Evolutionary conservation across 1,140 invertebrate genomes (phyloP), one percentile per base, ranked within the genome.

Genomic region (Ceratina calcarata): DNA sequence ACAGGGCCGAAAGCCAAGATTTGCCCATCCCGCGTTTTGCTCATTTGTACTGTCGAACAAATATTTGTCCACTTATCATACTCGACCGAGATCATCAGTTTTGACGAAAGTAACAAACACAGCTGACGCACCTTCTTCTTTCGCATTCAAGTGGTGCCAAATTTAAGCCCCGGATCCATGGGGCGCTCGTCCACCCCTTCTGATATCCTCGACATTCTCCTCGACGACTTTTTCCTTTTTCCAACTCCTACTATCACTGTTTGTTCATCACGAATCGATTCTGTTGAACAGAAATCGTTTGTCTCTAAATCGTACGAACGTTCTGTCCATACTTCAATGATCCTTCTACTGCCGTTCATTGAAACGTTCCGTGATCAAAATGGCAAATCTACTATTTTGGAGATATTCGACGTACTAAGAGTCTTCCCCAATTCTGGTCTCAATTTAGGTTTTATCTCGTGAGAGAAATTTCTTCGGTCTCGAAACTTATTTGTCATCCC

Each of bases 1-100:
- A 69, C 62, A 88, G 78, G 84, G 83, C 82, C 74, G 70, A 86
- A 78, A 88, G 86, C 87, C 87, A 88, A 83, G 87, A 86, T 81
- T 84, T 84, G 87, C 82, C 87, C 87, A 88, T 88, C 77, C 87
- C 86, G 87, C 84, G 86, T 75, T 82, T 78, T 88, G 79, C 74
- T 88, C 87, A 88, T 88, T 88, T 86, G 84, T 84, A 79, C 87
- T 86, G 77, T 57, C 13, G 71, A 78, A 58, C 32, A 77, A 80
- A 78, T 37, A 37, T n/a, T 68, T 60, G 13, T 49, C 20, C 70
- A 67, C 64, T 69, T 57, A 49, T 45, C 45, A 27, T 15, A 61
- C 13, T 51, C 2, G 60, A 15, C 3, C 10, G 37, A 45, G 6
- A 0, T 6, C 3, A 45, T 45, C 37, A 45, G 7, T 45, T 45